These are phyloP conservation scores for Philereme vetulata DNA, from an alignment of 2,888 invertebrate genomes.

Conservation along the genomic window DNA sequence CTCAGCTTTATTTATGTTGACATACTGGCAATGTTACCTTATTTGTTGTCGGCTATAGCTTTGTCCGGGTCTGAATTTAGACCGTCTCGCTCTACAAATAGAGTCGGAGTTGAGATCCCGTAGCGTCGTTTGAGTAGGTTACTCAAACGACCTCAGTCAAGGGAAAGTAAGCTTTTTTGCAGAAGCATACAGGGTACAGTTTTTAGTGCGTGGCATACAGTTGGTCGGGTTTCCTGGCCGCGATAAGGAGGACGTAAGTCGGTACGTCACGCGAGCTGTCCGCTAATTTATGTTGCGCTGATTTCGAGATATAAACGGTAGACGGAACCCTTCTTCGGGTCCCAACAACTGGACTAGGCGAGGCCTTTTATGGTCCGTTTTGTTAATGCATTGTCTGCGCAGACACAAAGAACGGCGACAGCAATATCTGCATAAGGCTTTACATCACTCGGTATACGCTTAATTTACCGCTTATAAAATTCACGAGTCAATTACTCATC, in stretches of 20 bases:
- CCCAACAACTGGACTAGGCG: slow-evolving; percentile 32
- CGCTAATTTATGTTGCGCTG: slow-evolving; percentile 82
- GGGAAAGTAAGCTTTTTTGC: slow-evolving; percentile 63
- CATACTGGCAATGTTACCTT: slow-evolving; percentile 79
- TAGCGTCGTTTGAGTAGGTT: slow-evolving; percentile 38
- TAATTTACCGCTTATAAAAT: slow-evolving; percentile 12
- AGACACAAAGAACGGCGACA: slow-evolving; percentile 43
- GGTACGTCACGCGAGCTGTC: slow-evolving; percentile 80
- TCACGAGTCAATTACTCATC: slow-evolving; percentile 22
- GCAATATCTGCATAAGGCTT: slow-evolving; percentile 6
- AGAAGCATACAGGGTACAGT: slow-evolving; percentile 54
- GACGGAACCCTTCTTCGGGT: slow-evolving; percentile 59
- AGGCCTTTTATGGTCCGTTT: slow-evolving; percentile 53
- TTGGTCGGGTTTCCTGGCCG: slow-evolving; percentile 71
- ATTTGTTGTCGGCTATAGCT: slow-evolving; percentile 65
- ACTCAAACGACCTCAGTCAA: slow-evolving; percentile 34
- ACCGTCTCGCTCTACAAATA: slow-evolving; percentile 58
- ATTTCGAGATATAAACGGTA: slow-evolving; percentile 72
- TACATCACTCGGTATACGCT: not conserved
- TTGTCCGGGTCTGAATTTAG: slow-evolving; percentile 47
- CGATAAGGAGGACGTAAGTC: slow-evolving; percentile 82
- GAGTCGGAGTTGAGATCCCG: slow-evolving; percentile 56
- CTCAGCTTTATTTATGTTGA: slow-evolving; percentile 83
- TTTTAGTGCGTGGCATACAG: slow-evolving; percentile 52
- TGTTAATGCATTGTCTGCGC: slow-evolving; percentile 68